Base-by-base conservation (phyloP, 1,140 invertebrate species). In the Drosophila takahashii region DNA sequence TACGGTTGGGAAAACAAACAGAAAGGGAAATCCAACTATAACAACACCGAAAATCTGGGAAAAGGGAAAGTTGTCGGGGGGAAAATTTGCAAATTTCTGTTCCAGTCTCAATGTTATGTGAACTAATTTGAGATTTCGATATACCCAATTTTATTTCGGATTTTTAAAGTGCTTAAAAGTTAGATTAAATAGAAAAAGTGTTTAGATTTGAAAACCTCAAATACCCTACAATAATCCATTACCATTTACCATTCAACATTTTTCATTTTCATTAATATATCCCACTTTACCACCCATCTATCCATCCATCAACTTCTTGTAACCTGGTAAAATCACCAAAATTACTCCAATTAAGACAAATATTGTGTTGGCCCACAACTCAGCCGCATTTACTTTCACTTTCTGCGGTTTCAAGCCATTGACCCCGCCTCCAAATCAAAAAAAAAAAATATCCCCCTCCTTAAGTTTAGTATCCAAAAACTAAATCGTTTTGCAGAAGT, bases 331-430 rank as follows among this genome's bases (percentile, higher is more conserved):
- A 61, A 62, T 29, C 16, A 22, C 56, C 16, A 6, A 58, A 58
- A 47, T 47, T 29, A 42, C 45, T 42, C 36, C 59, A 64, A 51
- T 67, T 67, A 42, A 65, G 13, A 13, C 22, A 51, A 51, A 50
- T 58, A 50, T 45, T 70, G 36, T 18, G 41, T 48, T 67, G 48
- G 27, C 39, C 27, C 50, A 48, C 60, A 27, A 47, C 22, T 22
- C 34, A 27, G 29, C 45, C 44, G 50, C n/a, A 48, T 70, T 70
- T 58, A 58, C 69, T 72, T 72, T 72, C 69, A 72, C 69, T 72
- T 72, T 72, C 32, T 65, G 60, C 44, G 59, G 64, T 65, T 16
- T 44, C 10, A 26, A 16, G 59, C 26, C 59, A 45, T 32, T 51
- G 64, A 67, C 64, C 59, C 64, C 64, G 58, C 64, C 64, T 41